Conservation (phyloP, 2,113 vertebrate genomes). For the Pterocles orientalis region DNA sequence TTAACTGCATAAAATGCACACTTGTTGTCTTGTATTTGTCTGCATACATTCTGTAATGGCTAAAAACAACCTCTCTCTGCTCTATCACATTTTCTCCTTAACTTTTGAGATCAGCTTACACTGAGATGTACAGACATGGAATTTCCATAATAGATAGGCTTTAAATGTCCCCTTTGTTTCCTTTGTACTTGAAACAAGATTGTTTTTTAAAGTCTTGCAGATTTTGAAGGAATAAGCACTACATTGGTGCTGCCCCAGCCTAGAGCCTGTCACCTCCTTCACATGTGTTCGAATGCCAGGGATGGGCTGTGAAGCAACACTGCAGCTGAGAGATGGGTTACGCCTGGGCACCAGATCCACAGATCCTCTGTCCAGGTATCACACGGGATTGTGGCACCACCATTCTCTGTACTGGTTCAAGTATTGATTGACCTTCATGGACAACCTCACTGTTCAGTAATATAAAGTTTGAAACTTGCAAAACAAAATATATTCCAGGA, state of each 20-base stretch:
- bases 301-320: not conserved
- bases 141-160: not conserved
- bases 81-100: not conserved
- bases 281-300: rapidly evolving
- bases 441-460: not conserved
- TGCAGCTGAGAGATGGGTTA: not conserved
- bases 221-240: not conserved
- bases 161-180: not conserved
- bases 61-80: not conserved
- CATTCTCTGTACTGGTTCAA: rapidly evolving
- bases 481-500: not conserved
- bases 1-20: not conserved
- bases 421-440: not conserved
- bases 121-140: not conserved
- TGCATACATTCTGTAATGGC: not conserved
- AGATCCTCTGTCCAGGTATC: not conserved
- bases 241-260: not conserved
- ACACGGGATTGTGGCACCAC: not conserved
- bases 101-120: not conserved
- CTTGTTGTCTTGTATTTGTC: not conserved
- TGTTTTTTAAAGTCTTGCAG: not conserved
- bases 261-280: not conserved
- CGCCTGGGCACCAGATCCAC: not conserved
- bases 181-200: not conserved
- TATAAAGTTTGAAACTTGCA: not conserved